phyloP scores from a whole-genome alignment of 2,888 invertebrate genomes.

The Drosophila borborema region DNA sequence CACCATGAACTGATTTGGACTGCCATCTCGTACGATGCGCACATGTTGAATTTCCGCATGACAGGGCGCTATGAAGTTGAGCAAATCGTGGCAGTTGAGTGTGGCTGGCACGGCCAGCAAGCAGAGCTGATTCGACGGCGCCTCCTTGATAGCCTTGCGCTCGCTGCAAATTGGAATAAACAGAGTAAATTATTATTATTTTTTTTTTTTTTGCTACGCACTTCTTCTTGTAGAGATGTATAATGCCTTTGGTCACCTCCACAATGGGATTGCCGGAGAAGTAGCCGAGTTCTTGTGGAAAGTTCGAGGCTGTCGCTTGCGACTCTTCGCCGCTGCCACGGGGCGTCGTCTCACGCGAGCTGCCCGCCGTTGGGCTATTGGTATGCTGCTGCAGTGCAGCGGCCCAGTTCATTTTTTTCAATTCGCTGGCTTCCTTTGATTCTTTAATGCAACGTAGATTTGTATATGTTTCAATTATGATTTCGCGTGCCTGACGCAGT shows the following conservation, averaged over 20 bases:
- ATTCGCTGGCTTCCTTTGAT: conserved; percentile 20
- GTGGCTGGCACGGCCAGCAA: conserved; percentile 95
- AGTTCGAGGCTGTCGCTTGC: conserved; percentile 72
- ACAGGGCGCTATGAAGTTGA: conserved; percentile 97
- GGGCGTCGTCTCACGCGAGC: conserved; percentile 87
- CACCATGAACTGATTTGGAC: conserved; percentile 99
- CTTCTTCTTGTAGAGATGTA: conserved; percentile 99
- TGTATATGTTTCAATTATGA: conserved; percentile 92
- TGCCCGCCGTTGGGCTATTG: conserved; percentile 85
- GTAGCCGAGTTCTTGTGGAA: conserved; percentile 89
- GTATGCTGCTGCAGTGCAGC: conserved; percentile 65
- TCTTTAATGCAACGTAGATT: conserved; percentile 85
- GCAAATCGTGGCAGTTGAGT: conserved; percentile 95
- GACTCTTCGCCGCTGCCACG: conserved; percentile 75
- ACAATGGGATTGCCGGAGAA: conserved; percentile 97
- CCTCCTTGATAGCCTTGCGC: conserved; percentile 89
- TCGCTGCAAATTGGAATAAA: conserved; percentile 86
- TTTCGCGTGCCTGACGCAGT: conserved; percentile 89
- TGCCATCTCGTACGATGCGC: conserved; percentile 95
- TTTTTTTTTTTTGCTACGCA: conserved; percentile 84
- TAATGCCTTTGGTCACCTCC: conserved; percentile 97
- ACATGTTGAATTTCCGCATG: conserved; percentile 95
- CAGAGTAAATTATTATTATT: background rate
- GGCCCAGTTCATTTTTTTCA: conserved; percentile 67
- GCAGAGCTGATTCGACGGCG: conserved; percentile 93